These are phyloP conservation scores for Plagiodera versicolora DNA, from an alignment of 2,888 invertebrate genomes.

Conservation along the genomic window DNA sequence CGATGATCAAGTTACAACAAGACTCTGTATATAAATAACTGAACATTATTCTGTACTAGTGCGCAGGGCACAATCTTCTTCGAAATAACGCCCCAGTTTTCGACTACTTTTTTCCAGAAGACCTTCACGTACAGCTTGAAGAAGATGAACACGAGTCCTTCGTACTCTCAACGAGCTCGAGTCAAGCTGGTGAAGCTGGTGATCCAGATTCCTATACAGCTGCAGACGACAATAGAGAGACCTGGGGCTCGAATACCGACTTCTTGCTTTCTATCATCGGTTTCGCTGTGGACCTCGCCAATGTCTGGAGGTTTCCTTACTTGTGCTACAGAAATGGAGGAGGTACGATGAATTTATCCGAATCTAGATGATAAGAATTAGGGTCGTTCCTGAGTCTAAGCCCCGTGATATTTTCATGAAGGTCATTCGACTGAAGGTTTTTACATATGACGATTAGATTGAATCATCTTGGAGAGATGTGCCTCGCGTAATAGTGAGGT, in stretches of 20 bases:
- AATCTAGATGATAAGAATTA: too few relatives aligned
- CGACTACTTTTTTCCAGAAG: slow-evolving; percentile 43
- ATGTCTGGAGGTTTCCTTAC: slow-evolving; percentile 84
- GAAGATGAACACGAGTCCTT: slow-evolving; percentile 55
- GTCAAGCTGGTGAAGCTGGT: slow-evolving; percentile 50
- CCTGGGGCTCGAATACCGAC: slow-evolving; percentile 80
- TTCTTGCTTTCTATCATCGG: slow-evolving; percentile 83
- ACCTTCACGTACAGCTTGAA: slow-evolving; percentile 55
- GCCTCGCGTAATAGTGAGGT: too few relatives aligned
- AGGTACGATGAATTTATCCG: slow-evolving; percentile 54
- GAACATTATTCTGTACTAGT: too few relatives aligned
- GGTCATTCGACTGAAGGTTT: too few relatives aligned
- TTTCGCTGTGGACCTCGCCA: slow-evolving; percentile 82
- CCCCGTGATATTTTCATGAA: too few relatives aligned
- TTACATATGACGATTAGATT: too few relatives aligned
- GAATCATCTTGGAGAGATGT: too few relatives aligned
- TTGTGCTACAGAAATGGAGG: slow-evolving; percentile 79
- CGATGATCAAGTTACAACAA: too few relatives aligned
- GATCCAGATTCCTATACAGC: slow-evolving; percentile 48
- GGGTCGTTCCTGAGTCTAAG: too few relatives aligned
- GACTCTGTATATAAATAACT: too few relatives aligned
- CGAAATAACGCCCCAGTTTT: too few relatives aligned
- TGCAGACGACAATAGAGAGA: slow-evolving; percentile 66
- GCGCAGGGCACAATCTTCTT: too few relatives aligned
- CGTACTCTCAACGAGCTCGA: slow-evolving; percentile 52